These are phyloP conservation scores for Neria commutata DNA, from an alignment of 2,888 invertebrate genomes.

Conservation along the genomic window DNA sequence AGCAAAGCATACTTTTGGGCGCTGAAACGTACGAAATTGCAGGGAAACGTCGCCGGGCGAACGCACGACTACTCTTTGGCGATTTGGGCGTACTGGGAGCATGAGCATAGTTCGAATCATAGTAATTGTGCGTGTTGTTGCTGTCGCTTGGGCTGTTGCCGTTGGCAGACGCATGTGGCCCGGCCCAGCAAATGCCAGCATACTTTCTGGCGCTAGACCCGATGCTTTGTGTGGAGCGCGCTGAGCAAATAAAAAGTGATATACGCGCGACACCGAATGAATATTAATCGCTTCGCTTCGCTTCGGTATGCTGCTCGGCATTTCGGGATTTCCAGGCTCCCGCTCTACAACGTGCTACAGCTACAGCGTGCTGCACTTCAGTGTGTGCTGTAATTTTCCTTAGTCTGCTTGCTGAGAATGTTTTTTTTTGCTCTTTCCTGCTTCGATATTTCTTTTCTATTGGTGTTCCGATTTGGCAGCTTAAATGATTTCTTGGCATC, in stretches of 20 bases:
- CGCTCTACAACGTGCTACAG: no score
- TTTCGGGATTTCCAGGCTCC: not conserved
- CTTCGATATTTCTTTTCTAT: conserved; percentile 22
- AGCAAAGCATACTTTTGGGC: conserved; percentile 11
- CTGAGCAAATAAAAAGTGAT: conserved; percentile 59
- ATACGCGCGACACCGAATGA: conserved; percentile 60
- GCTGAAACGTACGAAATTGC: conserved; percentile 10
- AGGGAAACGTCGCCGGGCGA: not conserved
- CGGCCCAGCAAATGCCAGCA: conserved; percentile 31
- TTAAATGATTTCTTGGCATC: conserved; percentile 53
- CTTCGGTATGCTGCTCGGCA: conserved; percentile 13
- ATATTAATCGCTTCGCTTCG: conserved; percentile 55
- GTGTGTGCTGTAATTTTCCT: not conserved
- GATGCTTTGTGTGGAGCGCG: conserved; percentile 8
- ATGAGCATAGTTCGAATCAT: conserved; percentile 51
- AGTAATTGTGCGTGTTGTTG: conserved; percentile 47
- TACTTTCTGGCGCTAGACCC: conserved; percentile 38
- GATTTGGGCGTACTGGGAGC: conserved; percentile 38
- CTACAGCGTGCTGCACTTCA: conserved; percentile 17
- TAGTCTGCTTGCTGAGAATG: conserved; percentile 12
- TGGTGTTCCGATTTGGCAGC: conserved; percentile 38
- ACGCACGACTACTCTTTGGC: conserved; percentile 49
- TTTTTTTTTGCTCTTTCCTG: not conserved
- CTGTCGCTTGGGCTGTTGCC: not conserved
- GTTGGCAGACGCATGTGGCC: not conserved